Base-by-base conservation (phyloP, 2,797 vertebrate genomes). In the Gastrophryne carolinensis region DNA sequence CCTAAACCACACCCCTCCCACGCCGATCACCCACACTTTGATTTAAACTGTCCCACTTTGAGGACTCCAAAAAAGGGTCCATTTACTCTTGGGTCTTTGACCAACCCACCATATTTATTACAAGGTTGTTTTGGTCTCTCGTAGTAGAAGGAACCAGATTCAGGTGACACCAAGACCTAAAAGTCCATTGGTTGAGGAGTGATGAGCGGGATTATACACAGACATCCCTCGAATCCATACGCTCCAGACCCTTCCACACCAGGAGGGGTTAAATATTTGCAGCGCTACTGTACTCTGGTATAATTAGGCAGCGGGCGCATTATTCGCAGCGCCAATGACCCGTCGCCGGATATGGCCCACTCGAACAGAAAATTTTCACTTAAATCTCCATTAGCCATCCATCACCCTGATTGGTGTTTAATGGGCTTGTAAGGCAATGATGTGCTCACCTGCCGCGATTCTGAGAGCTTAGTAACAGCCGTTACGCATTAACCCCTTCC, bases 381-480 rank as follows among this genome's bases (percentile, higher is more conserved):
- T 44, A 71, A 17, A 49, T 60, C 34, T 21, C 47, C 32, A 72
- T 72, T 72, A 62, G 29, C 29, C 17, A 50, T 62, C 58, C 70
- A 72, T 72, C 47, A 63, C 32, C 19, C 21, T 72, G 69, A 72
- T 72, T 50, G 26, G 56, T 32, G 15, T 13, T 21, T 72, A 61
- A 72, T 72, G 57, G 56, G 41, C 30, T 52, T 3, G n/a, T 50
- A 35, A 26, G 21, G 44, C 44, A 44, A 53, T 63, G 30, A 72
- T 44, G 44, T 62, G 10, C 32, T 17, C 50, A 30, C 41, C 8
- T 30, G 39, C 24, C 2, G 23, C 17, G 39, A 23, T 2, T 1
- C 15, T 2, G 12, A 32, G 13, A 2, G 27, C 15, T 3, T n/a
- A 3, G 41, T 11, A 44, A 4, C 17, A 34, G 23, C 37, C 19